Conservation (phyloP, 2,888 invertebrate species). For the Coleophora flavipennella region DNA sequence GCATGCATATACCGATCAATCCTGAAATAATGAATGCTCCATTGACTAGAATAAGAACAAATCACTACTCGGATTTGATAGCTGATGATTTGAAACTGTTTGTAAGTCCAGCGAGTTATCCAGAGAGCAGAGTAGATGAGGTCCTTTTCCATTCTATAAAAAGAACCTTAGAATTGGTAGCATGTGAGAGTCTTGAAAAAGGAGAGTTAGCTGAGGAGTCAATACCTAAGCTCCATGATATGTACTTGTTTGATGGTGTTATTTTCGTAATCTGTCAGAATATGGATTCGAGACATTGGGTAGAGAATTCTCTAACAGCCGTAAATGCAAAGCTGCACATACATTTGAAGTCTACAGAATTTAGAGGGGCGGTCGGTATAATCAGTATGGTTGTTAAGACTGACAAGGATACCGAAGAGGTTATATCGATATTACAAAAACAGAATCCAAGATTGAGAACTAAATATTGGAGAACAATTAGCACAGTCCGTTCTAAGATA, state of each 20-base stretch:
- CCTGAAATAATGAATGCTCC: slow-evolving; percentile 38
- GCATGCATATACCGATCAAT: slow-evolving; percentile 43
- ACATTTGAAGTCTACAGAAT: slow-evolving; percentile 49
- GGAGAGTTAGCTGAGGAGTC: slow-evolving; percentile 21
- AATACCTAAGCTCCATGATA: slow-evolving; percentile 49
- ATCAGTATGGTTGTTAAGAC: slow-evolving; percentile 48
- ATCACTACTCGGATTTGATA: slow-evolving; percentile 51
- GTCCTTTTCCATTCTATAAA: slow-evolving; percentile 40
- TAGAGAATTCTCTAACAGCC: slow-evolving; percentile 29
- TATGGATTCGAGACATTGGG: slow-evolving; percentile 38
- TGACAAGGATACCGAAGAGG: slow-evolving; percentile 36
- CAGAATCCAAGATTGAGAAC: slow-evolving; percentile 53
- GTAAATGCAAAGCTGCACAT: slow-evolving; percentile 33
- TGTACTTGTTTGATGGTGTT: slow-evolving; percentile 58
- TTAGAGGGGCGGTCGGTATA: slow-evolving; percentile 60
- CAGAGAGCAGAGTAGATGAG: slow-evolving; percentile 51
- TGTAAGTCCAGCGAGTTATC: slow-evolving; percentile 51
- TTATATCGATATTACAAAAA: slow-evolving; percentile 39
- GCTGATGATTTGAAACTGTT: slow-evolving; percentile 56
- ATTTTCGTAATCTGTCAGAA: slow-evolving; percentile 55
- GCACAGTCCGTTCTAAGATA: slow-evolving; percentile 32
- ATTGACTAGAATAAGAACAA: slow-evolving; percentile 42
- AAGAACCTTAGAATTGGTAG: slow-evolving; percentile 37
- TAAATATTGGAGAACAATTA: slow-evolving; percentile 56
- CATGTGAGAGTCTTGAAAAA: slow-evolving; percentile 27